Evolutionary conservation across 2,113 vertebrate genomes (phyloP), one percentile per base, ranked within the genome.

Genomic region (Paramisgurnus dabryanus): DNA sequence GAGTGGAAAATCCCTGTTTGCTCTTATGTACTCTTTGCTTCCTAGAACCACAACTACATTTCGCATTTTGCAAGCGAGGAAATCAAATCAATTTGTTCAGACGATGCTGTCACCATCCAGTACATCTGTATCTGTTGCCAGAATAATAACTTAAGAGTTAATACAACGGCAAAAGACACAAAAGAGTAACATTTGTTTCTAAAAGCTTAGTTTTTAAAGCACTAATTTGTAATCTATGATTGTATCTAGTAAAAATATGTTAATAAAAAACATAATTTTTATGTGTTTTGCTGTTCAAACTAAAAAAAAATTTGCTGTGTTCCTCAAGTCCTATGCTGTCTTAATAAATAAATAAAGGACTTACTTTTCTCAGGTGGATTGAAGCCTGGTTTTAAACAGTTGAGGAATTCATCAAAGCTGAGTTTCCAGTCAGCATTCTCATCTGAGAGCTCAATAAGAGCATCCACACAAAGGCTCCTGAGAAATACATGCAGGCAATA

Each of bases 341-440:
- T 57, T 12, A 11, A 71, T 13, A 4, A 55, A 71, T 53, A 18
- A n/a, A n/a, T 18, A 10, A 4, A 13, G 47, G 13, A 65, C 96
- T 83, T 90, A 99, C 98, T 99, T 91, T 97, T 99, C 92, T 99
- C 97, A 55, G 97, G 95, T 74, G 98, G 97, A 85, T 93, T 96
- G 92, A 96, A 99, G 55, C 94, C 93, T 0, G 97, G 97, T 87
- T 96, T 98, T 89, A 99, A 93, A 90, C 97, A 99, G 91, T 96
- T 97, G 84, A 99, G 94, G 89, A 99, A 99, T 89, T 99, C 98
- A 76, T 92, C 95, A 88, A 99, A 98, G 92, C 94, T 98, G 88
- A 99, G 94, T 88, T 99, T 99, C 98, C 98, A 99, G 90, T 99
- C 97, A 2, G 97, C 95, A 40, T 99, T 98, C 90, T 99, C 96